Conservation (phyloP, 2,113 vertebrate species). For the Sorex araneus region DNA sequence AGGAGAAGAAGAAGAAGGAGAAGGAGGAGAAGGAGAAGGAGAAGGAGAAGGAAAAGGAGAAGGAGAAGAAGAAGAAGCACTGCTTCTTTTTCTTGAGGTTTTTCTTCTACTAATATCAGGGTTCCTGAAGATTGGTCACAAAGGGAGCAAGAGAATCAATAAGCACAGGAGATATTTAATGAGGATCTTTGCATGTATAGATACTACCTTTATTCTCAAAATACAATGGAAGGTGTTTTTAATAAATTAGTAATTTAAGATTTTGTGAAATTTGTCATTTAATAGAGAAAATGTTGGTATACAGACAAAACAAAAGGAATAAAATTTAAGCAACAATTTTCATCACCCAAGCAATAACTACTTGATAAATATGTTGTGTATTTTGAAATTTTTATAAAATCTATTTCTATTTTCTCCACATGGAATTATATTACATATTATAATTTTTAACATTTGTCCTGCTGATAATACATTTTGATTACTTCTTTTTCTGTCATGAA, state of each 20-base stretch:
- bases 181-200: too few relatives aligned
- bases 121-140: neutral
- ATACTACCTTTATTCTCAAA: neutral
- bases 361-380: neutral
- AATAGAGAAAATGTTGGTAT: neutral
- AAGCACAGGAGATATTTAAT: neutral
- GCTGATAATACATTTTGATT: neutral
- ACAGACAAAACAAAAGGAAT: neutral
- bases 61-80: too few relatives aligned
- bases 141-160: neutral
- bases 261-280: neutral
- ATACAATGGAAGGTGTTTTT: neutral
- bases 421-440: neutral
- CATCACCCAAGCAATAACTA: neutral
- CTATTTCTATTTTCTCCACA: neutral
- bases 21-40: too few relatives aligned
- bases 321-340: neutral
- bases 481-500: neutral
- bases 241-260: conserved; percentile 10
- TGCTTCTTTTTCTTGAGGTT: too few relatives aligned
- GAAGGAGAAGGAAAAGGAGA: too few relatives aligned
- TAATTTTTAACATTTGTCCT: neutral
- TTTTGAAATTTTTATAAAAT: conserved; percentile 34
- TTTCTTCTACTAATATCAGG: neutral
- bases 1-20: too few relatives aligned